phyloP scores from a whole-genome alignment of 1,140 invertebrate genomes.

The Drosophila nigromelanica region DNA sequence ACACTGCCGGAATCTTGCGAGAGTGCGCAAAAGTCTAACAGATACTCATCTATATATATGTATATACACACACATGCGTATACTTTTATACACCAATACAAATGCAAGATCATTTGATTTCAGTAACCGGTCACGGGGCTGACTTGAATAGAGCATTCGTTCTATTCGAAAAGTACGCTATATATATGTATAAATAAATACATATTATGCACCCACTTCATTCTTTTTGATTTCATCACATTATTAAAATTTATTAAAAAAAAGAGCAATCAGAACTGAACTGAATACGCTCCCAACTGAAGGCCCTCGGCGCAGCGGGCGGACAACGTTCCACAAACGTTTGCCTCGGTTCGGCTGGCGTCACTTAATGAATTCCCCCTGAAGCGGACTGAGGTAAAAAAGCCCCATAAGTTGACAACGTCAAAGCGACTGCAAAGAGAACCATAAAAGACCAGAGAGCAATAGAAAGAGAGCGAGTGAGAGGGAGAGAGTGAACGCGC shows the following conservation, averaged over 20 bases:
- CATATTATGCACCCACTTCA: conserved; percentile 35
- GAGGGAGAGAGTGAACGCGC: background rate
- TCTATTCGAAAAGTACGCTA: background rate
- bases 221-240: conserved; percentile 39
- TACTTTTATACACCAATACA: too few species aligned
- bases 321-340: conserved; percentile 34
- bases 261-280: conserved; percentile 32
- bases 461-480: background rate
- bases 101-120: background rate
- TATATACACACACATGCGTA: background rate
- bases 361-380: conserved; percentile 51
- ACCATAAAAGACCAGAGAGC: background rate
- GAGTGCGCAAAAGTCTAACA: background rate
- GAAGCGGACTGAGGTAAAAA: conserved; percentile 13
- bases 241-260: conserved; percentile 3
- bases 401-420: conserved; percentile 30
- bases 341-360: conserved; percentile 35
- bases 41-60: background rate
- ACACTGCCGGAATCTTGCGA: conserved; percentile 4
- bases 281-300: conserved; percentile 14
- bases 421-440: conserved; percentile 9
- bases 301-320: background rate
- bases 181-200: conserved; percentile 10
- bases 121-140: conserved; percentile 13
- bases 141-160: conserved; percentile 11